These are phyloP conservation scores for Akabosia matsudoensis DNA, from an alignment of 1,140 invertebrate genomes.

Conservation along the genomic window DNA sequence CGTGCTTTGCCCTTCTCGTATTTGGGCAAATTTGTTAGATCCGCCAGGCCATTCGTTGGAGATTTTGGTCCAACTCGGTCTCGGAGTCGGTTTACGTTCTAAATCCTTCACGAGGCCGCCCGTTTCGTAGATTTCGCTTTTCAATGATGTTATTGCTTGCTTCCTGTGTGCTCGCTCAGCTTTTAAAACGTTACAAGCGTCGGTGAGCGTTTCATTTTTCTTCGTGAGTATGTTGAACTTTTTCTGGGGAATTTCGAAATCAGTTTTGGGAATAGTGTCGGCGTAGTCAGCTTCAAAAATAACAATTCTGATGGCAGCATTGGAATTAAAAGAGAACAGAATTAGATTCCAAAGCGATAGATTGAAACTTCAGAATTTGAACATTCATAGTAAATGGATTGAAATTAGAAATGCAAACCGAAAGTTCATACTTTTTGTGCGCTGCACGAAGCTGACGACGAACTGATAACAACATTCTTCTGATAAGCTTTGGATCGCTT, in stretches of 20 bases:
- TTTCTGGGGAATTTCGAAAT: conserved; percentile 4
- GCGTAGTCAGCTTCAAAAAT: conserved; percentile 13
- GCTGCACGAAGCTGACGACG: background rate
- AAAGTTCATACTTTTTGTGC: background rate
- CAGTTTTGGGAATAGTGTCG: background rate
- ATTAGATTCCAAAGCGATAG: background rate
- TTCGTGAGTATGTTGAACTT: background rate
- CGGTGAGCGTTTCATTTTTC: background rate
- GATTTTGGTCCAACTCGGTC: conserved; percentile 35
- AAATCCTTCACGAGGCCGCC: conserved; percentile 7
- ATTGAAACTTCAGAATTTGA: background rate
- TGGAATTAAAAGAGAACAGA: background rate
- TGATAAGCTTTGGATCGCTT: background rate
- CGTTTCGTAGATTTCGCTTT: background rate
- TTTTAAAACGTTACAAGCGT: background rate
- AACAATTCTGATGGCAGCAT: background rate
- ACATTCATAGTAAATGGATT: too few relatives aligned
- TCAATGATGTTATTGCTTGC: background rate
- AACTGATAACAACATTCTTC: background rate
- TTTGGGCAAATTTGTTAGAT: background rate
- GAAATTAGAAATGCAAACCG: too few relatives aligned
- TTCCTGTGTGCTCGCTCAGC: background rate
- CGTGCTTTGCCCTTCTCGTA: conserved; percentile 18
- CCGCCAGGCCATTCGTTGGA: conserved; percentile 24
- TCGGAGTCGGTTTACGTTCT: conserved; percentile 29